These are phyloP conservation scores for Eupithecia insigniata DNA, from an alignment of 2,888 invertebrate genomes.

Conservation along the genomic window DNA sequence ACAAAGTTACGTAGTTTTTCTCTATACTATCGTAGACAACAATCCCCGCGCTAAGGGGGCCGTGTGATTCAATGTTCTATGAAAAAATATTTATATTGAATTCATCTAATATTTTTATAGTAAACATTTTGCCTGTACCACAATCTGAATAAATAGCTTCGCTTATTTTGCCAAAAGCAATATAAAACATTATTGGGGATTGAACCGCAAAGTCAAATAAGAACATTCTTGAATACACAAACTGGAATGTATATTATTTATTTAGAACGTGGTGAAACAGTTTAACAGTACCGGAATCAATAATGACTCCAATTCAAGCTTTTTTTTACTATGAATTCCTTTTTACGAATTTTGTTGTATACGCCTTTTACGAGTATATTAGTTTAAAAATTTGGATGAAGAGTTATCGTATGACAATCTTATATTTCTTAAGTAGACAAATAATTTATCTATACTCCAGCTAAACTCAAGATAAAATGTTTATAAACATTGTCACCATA, in stretches of 20 bases:
- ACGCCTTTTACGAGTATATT: background rate
- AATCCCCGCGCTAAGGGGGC: too few species aligned
- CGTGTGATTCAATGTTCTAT: slow-evolving; percentile 15
- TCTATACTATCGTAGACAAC: too few species aligned
- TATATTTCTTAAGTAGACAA: background rate
- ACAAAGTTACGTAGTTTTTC: too few species aligned
- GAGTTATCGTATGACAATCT: background rate
- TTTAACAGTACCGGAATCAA: background rate
- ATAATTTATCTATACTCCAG: background rate
- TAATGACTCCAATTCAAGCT: background rate
- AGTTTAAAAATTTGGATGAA: background rate
- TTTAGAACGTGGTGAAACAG: slow-evolving; percentile 18
- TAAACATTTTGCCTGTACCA: slow-evolving; percentile 17
- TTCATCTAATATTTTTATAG: slow-evolving; percentile 26
- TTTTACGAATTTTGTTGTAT: background rate
- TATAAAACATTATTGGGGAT: background rate
- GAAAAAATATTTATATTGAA: slow-evolving; percentile 4
- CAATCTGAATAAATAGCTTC: background rate
- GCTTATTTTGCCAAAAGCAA: background rate
- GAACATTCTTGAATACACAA: background rate
- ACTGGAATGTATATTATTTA: background rate
- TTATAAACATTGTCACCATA: too few species aligned
- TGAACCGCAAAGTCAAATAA: background rate
- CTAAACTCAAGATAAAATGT: too few species aligned
- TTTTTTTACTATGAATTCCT: background rate